Evolutionary conservation across 2,113 vertebrate genomes (phyloP), one percentile per base, ranked within the genome.

Genomic region (Notothenia rossii): DNA sequence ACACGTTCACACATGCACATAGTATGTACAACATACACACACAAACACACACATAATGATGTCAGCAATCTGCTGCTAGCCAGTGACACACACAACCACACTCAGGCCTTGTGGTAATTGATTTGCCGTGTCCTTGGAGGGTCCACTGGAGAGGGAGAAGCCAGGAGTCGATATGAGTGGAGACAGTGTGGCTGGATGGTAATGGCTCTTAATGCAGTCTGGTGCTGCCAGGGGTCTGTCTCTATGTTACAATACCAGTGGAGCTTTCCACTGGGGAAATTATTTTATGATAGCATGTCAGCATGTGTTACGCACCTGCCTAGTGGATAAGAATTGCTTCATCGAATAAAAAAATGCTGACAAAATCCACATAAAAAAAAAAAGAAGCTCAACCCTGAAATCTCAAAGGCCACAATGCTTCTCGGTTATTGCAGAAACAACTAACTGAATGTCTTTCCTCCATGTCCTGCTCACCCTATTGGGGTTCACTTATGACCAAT

Each of bases 131-230:
- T 91, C 83, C 83, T 89, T 25, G 3, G 80, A 84, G 80, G 84
- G 29, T 73, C 40, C 59, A 15, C 61, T 51, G 25, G 48, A 67
- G 67, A 82, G 72, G 25, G 53, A 77, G 81, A 77, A 80, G 25
- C 69, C 62, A 20, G 10, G 72, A 90, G 89, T 93, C 91, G 15
- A 92, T 93, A 77, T 61, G 56, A 82, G 65, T n/a, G 66, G 85
- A 89, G 91, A 85, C 93, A 29, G 73, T 2, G 4, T 62, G 90
- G 68, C 91, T 87, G 77, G 72, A 69, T 53, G 76, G 18, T 90
- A 90, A 90, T 88, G 87, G 79, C 81, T 71, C 59, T 40, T 81
- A 69, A 77, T 87, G 77, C 73, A 62, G 53, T 82, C 72, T 33
- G 54, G 14, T 49, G 20, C 51, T 59, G 67, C 51, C 51, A 50